phyloP scores from a whole-genome alignment of 92 coral and sea anemone species.

The Umimayanthus kanabou region DNA sequence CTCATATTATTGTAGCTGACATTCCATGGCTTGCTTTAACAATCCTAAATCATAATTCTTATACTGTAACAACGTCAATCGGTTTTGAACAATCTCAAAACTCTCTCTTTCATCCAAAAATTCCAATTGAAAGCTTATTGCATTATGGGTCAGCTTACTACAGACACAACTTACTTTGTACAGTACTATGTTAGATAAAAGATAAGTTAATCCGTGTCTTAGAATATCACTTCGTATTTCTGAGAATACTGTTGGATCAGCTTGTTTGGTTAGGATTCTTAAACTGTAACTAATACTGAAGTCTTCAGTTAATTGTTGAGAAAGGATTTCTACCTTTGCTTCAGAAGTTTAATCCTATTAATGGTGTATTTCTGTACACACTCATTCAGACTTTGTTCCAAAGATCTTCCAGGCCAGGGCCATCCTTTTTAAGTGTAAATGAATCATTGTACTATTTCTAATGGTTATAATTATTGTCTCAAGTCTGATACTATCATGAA shows the following conservation, averaged over 20 bases:
- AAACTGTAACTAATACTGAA: not conserved
- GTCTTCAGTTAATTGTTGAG: not conserved
- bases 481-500: not conserved
- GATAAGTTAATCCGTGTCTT: not conserved
- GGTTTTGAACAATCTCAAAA: too few species aligned
- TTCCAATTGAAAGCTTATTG: too few species aligned
- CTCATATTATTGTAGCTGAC: too few species aligned
- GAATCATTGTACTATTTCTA: not conserved
- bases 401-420: not conserved
- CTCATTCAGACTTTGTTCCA: conserved; percentile 2
- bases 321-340: not conserved
- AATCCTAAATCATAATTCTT: not conserved
- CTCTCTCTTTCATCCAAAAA: not conserved
- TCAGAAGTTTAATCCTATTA: not conserved
- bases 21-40: not conserved
- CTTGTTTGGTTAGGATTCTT: not conserved
- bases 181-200: not conserved
- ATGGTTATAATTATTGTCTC: not conserved
- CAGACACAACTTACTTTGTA: too few species aligned
- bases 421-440: not conserved
- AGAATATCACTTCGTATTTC: too few species aligned
- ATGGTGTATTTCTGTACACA: not conserved
- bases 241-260: not conserved
- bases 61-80: not conserved
- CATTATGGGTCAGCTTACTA: not conserved